Conservation (phyloP, 2,888 invertebrate genomes). For the Nymphalis urticae region DNA sequence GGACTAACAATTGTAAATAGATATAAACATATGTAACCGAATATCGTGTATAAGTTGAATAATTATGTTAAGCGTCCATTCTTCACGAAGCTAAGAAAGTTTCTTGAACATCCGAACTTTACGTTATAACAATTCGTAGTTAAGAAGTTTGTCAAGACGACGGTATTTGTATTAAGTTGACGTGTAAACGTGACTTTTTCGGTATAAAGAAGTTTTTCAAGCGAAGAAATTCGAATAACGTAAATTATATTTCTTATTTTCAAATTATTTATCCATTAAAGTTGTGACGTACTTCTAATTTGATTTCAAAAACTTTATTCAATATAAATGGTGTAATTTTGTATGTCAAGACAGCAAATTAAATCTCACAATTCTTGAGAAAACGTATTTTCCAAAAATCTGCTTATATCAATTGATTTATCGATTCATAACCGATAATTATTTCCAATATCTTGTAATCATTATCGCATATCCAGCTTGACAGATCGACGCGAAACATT, state of each 20-base stretch:
- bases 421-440: no score
- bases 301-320: no score
- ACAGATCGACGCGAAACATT: no score
- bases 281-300: neutral
- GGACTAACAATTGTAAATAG: no score
- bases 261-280: neutral
- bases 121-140: slow-evolving; percentile 5
- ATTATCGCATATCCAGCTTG: no score
- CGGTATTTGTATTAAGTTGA: slow-evolving; percentile 6
- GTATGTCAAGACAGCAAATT: neutral
- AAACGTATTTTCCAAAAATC: no score
- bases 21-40: neutral
- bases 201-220: slow-evolving; percentile 12
- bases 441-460: no score
- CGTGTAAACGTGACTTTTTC: slow-evolving; percentile 22
- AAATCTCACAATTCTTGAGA: no score
- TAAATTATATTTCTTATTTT: neutral
- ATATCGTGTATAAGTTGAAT: neutral
- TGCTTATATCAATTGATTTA: no score
- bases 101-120: neutral
- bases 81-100: neutral
- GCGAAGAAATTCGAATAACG: neutral
- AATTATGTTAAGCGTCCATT: neutral
- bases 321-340: neutral
- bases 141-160: neutral